Evolutionary conservation across 2,888 invertebrate species (phyloP).

Genomic region (Acheta domesticus): DNA sequence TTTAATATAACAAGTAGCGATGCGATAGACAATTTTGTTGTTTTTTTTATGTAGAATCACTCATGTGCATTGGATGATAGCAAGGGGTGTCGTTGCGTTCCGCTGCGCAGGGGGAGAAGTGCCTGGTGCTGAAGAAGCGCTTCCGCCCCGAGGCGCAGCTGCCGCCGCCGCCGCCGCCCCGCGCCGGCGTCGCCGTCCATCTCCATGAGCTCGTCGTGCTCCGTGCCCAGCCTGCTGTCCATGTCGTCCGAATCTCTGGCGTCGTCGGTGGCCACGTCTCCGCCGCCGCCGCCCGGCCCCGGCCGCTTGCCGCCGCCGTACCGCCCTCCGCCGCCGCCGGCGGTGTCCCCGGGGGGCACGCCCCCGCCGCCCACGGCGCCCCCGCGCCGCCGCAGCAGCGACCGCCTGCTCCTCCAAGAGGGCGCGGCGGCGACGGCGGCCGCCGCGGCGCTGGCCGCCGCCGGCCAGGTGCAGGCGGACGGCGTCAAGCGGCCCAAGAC

Average conservation of each 20-base stretch:
- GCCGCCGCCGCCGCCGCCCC: slow-evolving; percentile 31
- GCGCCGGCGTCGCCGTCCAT: slow-evolving; percentile 31
- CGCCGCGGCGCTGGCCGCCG: slow-evolving; percentile 45
- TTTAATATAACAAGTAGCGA: no score
- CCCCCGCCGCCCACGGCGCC: slow-evolving; percentile 53
- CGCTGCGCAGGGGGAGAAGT: slow-evolving; percentile 69
- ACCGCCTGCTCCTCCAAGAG: slow-evolving; percentile 50
- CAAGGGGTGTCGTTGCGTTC: no score
- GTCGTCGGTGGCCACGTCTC: background rate
- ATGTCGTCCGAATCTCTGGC: slow-evolving; percentile 31
- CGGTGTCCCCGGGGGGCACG: slow-evolving; percentile 42
- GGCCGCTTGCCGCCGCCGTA: slow-evolving; percentile 57
- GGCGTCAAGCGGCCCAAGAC: slow-evolving; percentile 34
- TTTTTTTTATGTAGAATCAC: no score
- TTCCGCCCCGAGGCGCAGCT: slow-evolving; percentile 45
- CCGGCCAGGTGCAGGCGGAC: slow-evolving; percentile 32
- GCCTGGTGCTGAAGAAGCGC: slow-evolving; percentile 73
- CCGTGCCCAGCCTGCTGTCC: slow-evolving; percentile 26
- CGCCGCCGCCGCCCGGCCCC: slow-evolving; percentile 31
- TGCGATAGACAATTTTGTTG: no score
- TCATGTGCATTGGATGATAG: no score
- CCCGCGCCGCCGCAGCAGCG: slow-evolving; percentile 55
- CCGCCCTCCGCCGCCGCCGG: slow-evolving; percentile 52
- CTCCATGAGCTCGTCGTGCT: slow-evolving; percentile 32
- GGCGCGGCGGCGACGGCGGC: background rate